Evolutionary conservation across 2,113 vertebrate species (phyloP).

Genomic region (Columbina picui): DNA sequence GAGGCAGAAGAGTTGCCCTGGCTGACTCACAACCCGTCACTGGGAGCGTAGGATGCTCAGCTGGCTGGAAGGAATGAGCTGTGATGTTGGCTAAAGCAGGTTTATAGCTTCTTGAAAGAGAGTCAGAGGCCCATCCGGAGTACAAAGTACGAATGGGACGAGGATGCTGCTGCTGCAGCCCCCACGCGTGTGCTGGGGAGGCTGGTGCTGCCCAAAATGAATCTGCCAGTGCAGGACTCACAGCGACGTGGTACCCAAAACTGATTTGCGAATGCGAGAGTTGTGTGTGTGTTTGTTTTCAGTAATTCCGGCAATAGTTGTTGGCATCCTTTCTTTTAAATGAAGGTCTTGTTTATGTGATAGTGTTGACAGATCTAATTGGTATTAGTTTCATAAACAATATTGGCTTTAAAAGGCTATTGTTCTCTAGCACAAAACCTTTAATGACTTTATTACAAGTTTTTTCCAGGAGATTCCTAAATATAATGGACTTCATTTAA

Average conservation of each 20-base stretch:
- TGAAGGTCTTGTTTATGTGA: neutral
- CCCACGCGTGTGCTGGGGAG: accelerated
- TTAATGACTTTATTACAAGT: neutral
- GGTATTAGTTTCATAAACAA: neutral
- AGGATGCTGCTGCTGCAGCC: neutral
- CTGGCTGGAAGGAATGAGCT: neutral
- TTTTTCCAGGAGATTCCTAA: neutral
- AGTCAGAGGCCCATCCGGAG: neutral
- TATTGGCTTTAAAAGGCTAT: neutral
- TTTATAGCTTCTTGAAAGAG: neutral
- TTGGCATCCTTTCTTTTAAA: neutral
- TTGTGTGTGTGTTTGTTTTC: neutral
- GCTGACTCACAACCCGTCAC: slow-evolving; percentile 27
- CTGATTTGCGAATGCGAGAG: neutral
- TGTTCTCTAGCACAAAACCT: neutral
- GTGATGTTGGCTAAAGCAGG: neutral
- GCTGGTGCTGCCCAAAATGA: neutral
- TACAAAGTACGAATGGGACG: accelerated
- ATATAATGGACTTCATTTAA: slow-evolving; percentile 21
- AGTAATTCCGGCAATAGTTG: neutral
- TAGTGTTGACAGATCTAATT: neutral
- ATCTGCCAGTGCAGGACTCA: neutral
- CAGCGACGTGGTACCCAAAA: neutral
- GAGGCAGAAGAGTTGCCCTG: neutral
- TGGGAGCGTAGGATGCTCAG: neutral